phyloP scores from a whole-genome alignment of 92 coral and sea anemone genomes.

The Siderastrea radians region DNA sequence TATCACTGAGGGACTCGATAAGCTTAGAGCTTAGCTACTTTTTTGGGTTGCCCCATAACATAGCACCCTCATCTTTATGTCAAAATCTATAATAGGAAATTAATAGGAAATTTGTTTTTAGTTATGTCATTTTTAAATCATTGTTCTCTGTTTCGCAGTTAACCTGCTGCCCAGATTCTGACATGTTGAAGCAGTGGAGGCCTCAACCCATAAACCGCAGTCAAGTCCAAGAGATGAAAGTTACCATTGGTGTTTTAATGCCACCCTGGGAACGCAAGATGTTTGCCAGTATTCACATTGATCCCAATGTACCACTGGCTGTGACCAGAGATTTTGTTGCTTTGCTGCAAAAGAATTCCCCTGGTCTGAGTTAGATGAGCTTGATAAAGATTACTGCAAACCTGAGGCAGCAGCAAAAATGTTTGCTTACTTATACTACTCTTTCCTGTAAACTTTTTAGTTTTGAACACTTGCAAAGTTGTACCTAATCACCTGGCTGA shows the following conservation, averaged over 20 bases:
- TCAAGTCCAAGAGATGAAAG: conserved; percentile 71
- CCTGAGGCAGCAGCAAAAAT: too few species aligned
- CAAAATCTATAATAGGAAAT: too few species aligned
- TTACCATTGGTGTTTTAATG: conserved; percentile 80
- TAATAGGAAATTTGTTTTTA: too few species aligned
- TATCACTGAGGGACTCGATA: too few species aligned
- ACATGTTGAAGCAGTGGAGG: conserved; percentile 70
- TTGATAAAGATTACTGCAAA: too few species aligned
- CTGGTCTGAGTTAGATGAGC: conserved; percentile 14
- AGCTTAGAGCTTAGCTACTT: too few species aligned
- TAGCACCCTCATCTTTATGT: too few species aligned
- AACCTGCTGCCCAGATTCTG: conserved; percentile 51
- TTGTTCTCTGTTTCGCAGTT: conserved; percentile 30
- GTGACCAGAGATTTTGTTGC: conserved; percentile 85
- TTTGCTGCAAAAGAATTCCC: conserved; percentile 77
- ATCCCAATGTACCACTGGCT: conserved; percentile 70
- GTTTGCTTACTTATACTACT: too few species aligned
- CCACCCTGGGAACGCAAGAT: conserved; percentile 87
- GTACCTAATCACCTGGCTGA: too few species aligned
- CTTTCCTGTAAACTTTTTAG: too few species aligned
- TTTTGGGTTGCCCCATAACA: too few species aligned
- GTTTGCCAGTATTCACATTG: conserved; percentile 74
- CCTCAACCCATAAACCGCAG: conserved; percentile 44
- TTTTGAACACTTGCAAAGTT: too few species aligned
- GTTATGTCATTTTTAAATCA: not conserved